Percentiles rank a stretch among this genome's conserved stretches.
Conservation (phyloP, 2,888 invertebrate genomes). For the Limnephilus auricula region DNA sequence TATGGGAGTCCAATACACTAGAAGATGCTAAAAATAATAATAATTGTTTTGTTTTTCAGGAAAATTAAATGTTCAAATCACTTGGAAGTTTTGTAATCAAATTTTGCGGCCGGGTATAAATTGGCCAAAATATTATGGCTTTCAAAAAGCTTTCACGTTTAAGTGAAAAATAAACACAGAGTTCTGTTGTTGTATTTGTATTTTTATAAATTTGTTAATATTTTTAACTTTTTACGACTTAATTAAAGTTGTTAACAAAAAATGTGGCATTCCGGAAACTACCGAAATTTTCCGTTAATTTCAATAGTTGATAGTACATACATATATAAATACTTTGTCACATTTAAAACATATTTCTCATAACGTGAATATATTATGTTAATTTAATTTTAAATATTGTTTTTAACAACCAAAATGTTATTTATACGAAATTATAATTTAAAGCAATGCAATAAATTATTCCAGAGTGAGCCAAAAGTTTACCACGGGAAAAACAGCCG, state of each 20-base stretch:
- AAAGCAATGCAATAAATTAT: not conserved
- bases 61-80: not conserved
- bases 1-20: not conserved
- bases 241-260: no score
- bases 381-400: no score
- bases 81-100: not conserved
- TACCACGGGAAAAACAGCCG: not conserved
- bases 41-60: not conserved
- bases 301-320: no score
- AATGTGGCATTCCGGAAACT: no score
- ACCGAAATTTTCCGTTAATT: no score
- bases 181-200: not conserved
- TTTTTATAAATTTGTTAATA: not conserved
- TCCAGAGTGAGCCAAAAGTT: not conserved
- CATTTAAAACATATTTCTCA: no score
- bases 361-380: no score
- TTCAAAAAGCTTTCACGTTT: not conserved
- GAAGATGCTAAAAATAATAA: not conserved
- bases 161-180: not conserved
- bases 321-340: no score
- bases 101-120: not conserved
- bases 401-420: not conserved
- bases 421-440: not conserved
- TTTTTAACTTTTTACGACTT: no score
- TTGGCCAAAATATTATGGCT: not conserved